Evolutionary conservation across 2,888 invertebrate species (phyloP), one percentile per base, ranked within the genome.

Genomic region (Campopleginae sp.): DNA sequence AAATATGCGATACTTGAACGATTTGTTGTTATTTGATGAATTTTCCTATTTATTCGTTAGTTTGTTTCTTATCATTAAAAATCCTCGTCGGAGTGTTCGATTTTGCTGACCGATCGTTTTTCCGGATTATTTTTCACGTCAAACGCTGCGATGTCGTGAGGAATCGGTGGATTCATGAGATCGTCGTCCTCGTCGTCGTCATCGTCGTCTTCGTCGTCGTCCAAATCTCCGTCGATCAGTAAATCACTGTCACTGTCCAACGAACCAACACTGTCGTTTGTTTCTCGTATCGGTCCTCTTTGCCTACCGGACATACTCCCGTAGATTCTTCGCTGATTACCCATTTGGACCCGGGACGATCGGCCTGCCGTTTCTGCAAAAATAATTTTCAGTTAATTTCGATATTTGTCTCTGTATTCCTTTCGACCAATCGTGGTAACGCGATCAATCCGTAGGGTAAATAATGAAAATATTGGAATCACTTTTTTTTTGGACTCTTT

Each of bases 121-220:
- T 93, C 93, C 46, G 90, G 89, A 19, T 86, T 90, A 4, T 83
- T 87, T 86, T 93, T 93, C 1, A 88, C 58, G 80, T 92, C 91
- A 31, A 91, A 92, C 12, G 88, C 89, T 3, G 87, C 88, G 1
- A 92, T 88, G 33, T 91, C 91, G n/a, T 90, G 80, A n/a, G 87
- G 88, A 44, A 86, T 89, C 0, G 90, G 88, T 4, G 91, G 89
- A 82, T 92, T 92, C n/a, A 93, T 78, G 23, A 94, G 89, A 93
- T 96, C 92, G 94, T 96, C 86, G 94, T 95, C 91, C 91, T 96
- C 88, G 95, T 96, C 74, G 94, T 96, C 89, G 94, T 96, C 81
- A 94, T 96, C 94, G 94, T 96, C 89, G 94, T 96, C 79, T 94
- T 96, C 94, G 92, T 95, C 94, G 91, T 95, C 94, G 93, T 94